Evolutionary conservation across 2,797 vertebrate genomes (phyloP).

Genomic region (Rousettus madagascariensis): DNA sequence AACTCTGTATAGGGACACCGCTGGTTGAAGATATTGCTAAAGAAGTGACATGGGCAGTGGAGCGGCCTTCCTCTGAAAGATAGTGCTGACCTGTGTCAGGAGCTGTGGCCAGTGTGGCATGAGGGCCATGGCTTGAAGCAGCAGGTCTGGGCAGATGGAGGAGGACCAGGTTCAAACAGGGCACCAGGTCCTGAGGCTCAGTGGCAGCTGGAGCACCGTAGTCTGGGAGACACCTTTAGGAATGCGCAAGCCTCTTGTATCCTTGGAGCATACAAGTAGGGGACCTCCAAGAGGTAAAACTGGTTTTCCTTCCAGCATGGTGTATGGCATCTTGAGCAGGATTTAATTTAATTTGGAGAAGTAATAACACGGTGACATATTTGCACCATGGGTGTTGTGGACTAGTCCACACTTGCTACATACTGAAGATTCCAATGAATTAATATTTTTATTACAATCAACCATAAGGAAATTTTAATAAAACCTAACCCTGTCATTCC

Average conservation of each 20-base stretch:
- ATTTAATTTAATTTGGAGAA: conserved; percentile 53
- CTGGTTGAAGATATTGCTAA: not conserved
- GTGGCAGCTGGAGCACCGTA: not conserved
- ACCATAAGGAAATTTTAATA: not conserved
- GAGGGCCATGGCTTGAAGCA: not conserved
- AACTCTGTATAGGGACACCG: not conserved
- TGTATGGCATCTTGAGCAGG: not conserved
- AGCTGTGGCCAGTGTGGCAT: not conserved
- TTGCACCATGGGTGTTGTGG: not conserved
- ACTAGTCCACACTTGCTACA: not conserved
- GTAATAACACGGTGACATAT: not conserved
- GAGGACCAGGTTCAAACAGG: not conserved
- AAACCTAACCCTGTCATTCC: not conserved
- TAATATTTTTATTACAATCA: conserved; percentile 5
- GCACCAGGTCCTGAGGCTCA: not conserved
- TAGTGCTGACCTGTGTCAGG: not conserved
- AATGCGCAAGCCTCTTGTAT: not conserved
- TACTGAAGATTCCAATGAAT: not conserved
- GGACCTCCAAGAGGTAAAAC: not conserved
- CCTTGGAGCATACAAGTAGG: not conserved
- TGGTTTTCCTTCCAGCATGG: not conserved
- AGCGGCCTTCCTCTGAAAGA: not conserved
- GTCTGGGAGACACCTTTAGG: not conserved
- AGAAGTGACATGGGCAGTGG: not conserved
- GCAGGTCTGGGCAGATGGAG: not conserved